phyloP scores from a whole-genome alignment of 23 tunicate genomes.

The Halocynthia aurantium region DNA sequence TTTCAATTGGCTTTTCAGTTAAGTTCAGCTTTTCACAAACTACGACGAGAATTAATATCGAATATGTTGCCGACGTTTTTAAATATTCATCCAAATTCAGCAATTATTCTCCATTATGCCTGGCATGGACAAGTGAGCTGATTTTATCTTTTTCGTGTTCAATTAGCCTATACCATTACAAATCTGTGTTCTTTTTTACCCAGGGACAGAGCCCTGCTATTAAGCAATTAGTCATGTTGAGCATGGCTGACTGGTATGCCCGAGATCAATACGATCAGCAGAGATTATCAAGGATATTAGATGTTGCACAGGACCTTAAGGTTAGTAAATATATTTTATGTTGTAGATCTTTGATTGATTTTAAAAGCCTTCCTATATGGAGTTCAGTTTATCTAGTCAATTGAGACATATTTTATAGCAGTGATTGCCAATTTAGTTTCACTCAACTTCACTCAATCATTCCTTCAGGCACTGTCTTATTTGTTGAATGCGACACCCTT shows the following conservation, averaged over 20 bases:
- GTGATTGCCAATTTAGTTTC: not conserved
- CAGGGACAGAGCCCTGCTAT: constrained; percentile 27
- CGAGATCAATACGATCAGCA: constrained; percentile 73
- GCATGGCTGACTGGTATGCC: constrained; percentile 85
- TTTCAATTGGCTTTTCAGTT: constrained; percentile 16
- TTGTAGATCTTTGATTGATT: not conserved
- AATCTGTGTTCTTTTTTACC: not conserved
- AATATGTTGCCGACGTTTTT: constrained; percentile 55
- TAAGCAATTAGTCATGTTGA: constrained; percentile 36
- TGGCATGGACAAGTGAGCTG: constrained; percentile 70
- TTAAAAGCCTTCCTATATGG: not conserved
- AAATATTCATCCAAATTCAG: constrained; percentile 86
- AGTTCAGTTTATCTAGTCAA: not conserved
- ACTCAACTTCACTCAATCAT: not conserved
- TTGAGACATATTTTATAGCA: not conserved
- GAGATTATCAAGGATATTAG: constrained; percentile 66
- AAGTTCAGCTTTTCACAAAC: constrained; percentile 22
- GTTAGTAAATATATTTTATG: constrained; percentile 20
- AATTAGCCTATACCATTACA: not conserved
- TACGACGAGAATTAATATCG: constrained; percentile 47
- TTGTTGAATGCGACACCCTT: constrained; percentile 64
- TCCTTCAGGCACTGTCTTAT: constrained; percentile 47
- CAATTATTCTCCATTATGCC: constrained; percentile 53
- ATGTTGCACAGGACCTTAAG: constrained; percentile 83
- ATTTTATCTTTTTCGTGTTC: not conserved